Evolutionary conservation across 2,888 invertebrate species (phyloP), one percentile per base, ranked within the genome.

Genomic region (Ashinkailepas kermadecensis): DNA sequence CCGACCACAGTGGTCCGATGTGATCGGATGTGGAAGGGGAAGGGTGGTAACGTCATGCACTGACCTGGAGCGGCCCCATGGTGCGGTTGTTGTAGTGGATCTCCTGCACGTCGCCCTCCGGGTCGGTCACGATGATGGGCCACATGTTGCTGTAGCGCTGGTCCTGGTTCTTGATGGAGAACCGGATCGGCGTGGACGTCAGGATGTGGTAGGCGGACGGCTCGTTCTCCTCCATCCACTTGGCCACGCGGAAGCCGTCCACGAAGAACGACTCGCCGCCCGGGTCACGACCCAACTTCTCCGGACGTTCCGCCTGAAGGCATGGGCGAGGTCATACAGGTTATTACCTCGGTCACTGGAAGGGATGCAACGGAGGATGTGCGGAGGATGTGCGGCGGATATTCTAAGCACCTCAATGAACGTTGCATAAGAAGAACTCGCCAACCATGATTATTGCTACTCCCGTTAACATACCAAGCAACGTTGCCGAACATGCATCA

Each of bases 31-130:
- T 1, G 39, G 1, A 39, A 39, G 39, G 39, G 39, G 39, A 39
- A n/a, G n/a, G 39, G 39, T 3, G 1, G 39, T 39, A 4, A 39
- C 39, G 39, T 39, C 39, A 39, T 39, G 9, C 65, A 80, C 58
- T 25, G 1, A 78, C 79, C 84, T 87, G 86, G 12, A 87, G 85
- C 10, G 87, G 86, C 62, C 86, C 86, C 87, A 87, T 87, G 12
- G 87, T 87, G 39, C 86, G 84, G 79, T 86, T 86, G 82, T 86
- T 87, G 83, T 86, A 86, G 84, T 87, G 87, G 39, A 87, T 86
- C 84, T 87, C 87, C 23, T 85, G 85, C 12, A 87, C 83, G 62
- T 86, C 86, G 15, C 86, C 86, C 64, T 86, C 85, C 80, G 85
- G 84, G 81, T 86, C 85, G 11, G 86, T 84, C 81, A 86, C 85